phyloP scores from a whole-genome alignment of 2,888 invertebrate species.

The Cryptophagus acutangulus region DNA sequence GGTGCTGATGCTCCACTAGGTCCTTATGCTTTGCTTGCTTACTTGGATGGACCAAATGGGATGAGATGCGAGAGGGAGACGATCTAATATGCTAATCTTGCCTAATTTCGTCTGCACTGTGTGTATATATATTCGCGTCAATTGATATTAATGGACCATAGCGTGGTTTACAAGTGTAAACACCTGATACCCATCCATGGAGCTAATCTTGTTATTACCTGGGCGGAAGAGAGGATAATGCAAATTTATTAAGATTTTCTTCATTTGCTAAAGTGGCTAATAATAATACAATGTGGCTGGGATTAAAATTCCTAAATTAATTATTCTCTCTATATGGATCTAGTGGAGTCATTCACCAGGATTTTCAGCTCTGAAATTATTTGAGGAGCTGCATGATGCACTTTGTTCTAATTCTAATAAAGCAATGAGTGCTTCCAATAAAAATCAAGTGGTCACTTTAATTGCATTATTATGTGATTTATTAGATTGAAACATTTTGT shows the following conservation, averaged over 20 bases:
- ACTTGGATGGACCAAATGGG: constrained; percentile 27
- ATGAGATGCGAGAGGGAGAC: too few relatives aligned
- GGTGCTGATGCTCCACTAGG: constrained; percentile 1
- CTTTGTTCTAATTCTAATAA: too few relatives aligned
- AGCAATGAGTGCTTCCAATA: too few relatives aligned
- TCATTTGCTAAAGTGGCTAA: constrained; percentile 23
- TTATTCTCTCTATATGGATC: too few relatives aligned
- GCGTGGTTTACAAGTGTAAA: constrained; percentile 11
- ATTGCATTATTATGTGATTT: too few relatives aligned
- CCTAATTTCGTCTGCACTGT: constrained; percentile 36
- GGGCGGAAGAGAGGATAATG: constrained; percentile 6
- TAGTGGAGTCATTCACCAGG: too few relatives aligned
- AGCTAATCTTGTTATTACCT: constrained; percentile 14
- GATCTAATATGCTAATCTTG: constrained; percentile 41
- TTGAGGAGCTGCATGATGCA: too few relatives aligned
- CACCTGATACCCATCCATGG: constrained; percentile 13
- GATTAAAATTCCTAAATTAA: too few relatives aligned
- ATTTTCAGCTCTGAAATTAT: too few relatives aligned
- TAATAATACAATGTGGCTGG: too few relatives aligned
- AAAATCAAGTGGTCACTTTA: too few relatives aligned
- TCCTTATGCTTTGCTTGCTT: constrained; percentile 16
- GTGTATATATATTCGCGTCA: constrained; percentile 28
- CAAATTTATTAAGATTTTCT: constrained; percentile 22
- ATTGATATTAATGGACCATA: constrained; percentile 39
- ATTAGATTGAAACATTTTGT: too few relatives aligned